Percentiles rank a stretch among this genome's conserved stretches.
These are phyloP conservation scores for Cecropterus lyciades DNA, from an alignment of 1,140 invertebrate genomes.

Conservation along the genomic window DNA sequence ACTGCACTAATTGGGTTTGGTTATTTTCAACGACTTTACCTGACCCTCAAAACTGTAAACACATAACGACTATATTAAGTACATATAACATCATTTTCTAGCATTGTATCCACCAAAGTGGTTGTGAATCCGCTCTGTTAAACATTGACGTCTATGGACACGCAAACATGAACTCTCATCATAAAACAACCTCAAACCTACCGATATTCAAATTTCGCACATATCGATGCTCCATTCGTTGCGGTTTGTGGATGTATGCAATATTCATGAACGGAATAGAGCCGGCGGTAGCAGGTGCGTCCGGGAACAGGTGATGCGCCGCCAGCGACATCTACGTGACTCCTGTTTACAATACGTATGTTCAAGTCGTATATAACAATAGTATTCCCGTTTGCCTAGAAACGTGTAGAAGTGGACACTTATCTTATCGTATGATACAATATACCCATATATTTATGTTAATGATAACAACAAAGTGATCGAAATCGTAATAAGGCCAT, in stretches of 20 bases:
- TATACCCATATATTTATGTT: too few species aligned
- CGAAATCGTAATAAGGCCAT: too few species aligned
- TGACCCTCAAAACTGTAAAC: too few species aligned
- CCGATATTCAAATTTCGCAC: slow-evolving; percentile 29
- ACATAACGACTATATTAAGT: too few species aligned
- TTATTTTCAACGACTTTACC: too few species aligned
- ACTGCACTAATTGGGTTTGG: too few species aligned
- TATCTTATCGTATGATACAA: too few species aligned
- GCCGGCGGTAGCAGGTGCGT: slow-evolving; percentile 18
- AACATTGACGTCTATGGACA: slow-evolving; percentile 19
- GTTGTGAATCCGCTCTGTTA: background rate
- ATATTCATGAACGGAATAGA: slow-evolving; percentile 28
- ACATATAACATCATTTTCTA: too few species aligned
- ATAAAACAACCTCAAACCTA: slow-evolving; percentile 28
- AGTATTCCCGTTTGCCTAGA: too few species aligned
- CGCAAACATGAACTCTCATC: slow-evolving; percentile 27
- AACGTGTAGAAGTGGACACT: too few species aligned
- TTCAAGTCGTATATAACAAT: background rate
- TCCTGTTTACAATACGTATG: background rate
- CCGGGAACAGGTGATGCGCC: slow-evolving; percentile 16
- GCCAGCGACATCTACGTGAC: slow-evolving; percentile 22
- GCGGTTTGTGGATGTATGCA: slow-evolving; percentile 31
- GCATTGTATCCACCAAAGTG: background rate
- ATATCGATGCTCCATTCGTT: slow-evolving; percentile 31
- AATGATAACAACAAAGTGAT: too few species aligned